phyloP scores from a whole-genome alignment of 1,140 invertebrate genomes.

The Nymphalis io region DNA sequence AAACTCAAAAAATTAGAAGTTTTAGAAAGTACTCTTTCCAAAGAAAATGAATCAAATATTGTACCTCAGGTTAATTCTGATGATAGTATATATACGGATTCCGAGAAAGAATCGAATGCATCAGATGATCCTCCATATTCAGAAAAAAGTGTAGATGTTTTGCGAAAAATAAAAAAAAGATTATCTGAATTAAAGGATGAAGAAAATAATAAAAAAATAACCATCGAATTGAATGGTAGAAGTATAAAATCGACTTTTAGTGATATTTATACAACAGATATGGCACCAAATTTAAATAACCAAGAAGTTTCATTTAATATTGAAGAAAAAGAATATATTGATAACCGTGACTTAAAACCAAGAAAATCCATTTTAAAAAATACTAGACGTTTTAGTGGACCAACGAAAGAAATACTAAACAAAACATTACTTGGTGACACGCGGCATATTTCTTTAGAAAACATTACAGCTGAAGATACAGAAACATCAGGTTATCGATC shows the following conservation, averaged over 20 bases:
- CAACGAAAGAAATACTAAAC: constrained; percentile 47
- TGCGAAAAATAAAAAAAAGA: constrained; percentile 53
- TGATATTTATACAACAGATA: constrained; percentile 16
- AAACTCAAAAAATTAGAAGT: constrained; percentile 80
- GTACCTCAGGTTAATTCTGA: constrained; percentile 48
- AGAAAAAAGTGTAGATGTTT: constrained; percentile 49
- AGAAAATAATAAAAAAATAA: constrained; percentile 30
- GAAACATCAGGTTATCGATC: constrained; percentile 83
- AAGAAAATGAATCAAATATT: constrained; percentile 52
- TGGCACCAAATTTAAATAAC: constrained; percentile 11
- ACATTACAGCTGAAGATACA: constrained; percentile 75
- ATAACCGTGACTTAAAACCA: constrained; percentile 41
- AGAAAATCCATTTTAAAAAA: constrained; percentile 74
- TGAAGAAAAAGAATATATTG: constrained; percentile 21
- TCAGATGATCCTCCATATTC: constrained; percentile 60
- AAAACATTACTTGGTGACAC: constrained; percentile 34
- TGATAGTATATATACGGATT: constrained; percentile 70
- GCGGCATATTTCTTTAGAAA: constrained; percentile 47
- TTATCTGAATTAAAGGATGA: constrained; percentile 34
- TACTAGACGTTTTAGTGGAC: constrained; percentile 54
- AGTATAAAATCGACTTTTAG: constrained; percentile 1
- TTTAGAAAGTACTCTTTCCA: constrained; percentile 62
- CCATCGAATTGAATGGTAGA: constrained; percentile 7
- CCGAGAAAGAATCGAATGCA: constrained; percentile 69
- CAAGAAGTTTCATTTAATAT: constrained; percentile 12